Evolutionary conservation across 1,140 invertebrate genomes (phyloP).

Genomic region (Brachionus sp.): DNA sequence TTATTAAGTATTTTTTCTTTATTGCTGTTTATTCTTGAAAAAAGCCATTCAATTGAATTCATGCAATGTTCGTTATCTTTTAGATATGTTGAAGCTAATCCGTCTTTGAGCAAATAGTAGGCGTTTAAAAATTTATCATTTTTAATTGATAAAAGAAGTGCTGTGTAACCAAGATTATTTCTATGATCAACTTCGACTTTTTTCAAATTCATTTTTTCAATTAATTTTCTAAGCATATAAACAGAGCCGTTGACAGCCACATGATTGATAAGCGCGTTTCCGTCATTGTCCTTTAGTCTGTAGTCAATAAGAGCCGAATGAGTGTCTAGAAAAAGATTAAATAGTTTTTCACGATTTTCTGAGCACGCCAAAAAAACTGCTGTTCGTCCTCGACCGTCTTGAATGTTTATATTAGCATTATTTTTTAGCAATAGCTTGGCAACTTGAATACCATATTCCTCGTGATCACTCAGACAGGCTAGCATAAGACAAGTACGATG

Average conservation of each 20-base stretch:
- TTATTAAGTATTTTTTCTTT: slow-evolving; percentile 23
- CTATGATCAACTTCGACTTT: background rate
- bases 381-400: background rate
- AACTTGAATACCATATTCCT: slow-evolving; percentile 37
- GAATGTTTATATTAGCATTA: slow-evolving; percentile 8
- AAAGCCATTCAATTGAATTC: slow-evolving; percentile 37
- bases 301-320: slow-evolving; percentile 7
- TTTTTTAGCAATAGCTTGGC: background rate
- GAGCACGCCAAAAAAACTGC: background rate
- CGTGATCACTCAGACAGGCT: slow-evolving; percentile 12
- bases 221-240: background rate
- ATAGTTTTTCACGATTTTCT: background rate
- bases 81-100: background rate
- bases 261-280: background rate
- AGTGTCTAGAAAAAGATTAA: background rate
- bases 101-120: slow-evolving; percentile 17
- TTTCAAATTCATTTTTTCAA: background rate
- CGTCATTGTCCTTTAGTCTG: slow-evolving; percentile 20
- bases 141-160: slow-evolving; percentile 24
- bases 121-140: background rate
- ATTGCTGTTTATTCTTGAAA: background rate
- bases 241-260: background rate
- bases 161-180: slow-evolving; percentile 24
- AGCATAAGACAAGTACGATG: slow-evolving; percentile 5
- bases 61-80: slow-evolving; percentile 21